Conservation (phyloP, 2,888 invertebrate species). For the Drosophila greeni region DNA sequence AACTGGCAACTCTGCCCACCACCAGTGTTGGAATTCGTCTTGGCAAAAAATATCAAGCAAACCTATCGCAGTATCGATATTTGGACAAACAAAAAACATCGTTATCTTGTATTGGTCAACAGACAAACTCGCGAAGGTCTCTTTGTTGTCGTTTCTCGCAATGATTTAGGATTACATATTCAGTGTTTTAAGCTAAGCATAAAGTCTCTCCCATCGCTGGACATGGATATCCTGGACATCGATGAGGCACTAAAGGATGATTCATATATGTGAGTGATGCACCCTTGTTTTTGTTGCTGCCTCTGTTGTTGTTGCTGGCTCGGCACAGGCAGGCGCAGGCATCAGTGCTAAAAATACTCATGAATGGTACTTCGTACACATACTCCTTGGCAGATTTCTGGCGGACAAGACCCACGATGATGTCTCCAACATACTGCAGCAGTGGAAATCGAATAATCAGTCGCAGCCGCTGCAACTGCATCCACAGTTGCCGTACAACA, state of each 20-base stretch:
- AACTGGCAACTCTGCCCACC: no score
- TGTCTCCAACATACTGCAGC: slow-evolving; percentile 78
- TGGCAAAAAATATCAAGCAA: no score
- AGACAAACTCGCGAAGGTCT: slow-evolving; percentile 27
- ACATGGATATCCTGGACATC: slow-evolving; percentile 78
- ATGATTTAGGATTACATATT: slow-evolving; percentile 36
- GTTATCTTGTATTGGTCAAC: slow-evolving; percentile 40
- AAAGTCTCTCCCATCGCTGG: slow-evolving; percentile 41
- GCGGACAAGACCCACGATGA: slow-evolving; percentile 78
- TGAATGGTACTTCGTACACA: slow-evolving; percentile 17
- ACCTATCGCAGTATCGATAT: no score
- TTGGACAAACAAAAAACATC: no score
- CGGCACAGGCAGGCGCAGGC: slow-evolving; percentile 9
- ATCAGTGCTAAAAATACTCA: slow-evolving; percentile 40
- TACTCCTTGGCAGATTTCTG: slow-evolving; percentile 70
- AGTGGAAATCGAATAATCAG: slow-evolving; percentile 78
- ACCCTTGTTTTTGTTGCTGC: slow-evolving; percentile 19
- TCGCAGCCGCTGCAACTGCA: slow-evolving; percentile 49
- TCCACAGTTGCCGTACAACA: slow-evolving; percentile 52
- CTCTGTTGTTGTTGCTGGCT: slow-evolving; percentile 22
- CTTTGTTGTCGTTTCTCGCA: slow-evolving; percentile 39
- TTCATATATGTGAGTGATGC: slow-evolving; percentile 77
- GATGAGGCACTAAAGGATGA: slow-evolving; percentile 79
- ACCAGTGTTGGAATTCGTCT: no score
- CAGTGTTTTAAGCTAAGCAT: slow-evolving; percentile 31